Evolutionary conservation across 2,888 invertebrate species (phyloP).

Genomic region (Folsomia candida): DNA sequence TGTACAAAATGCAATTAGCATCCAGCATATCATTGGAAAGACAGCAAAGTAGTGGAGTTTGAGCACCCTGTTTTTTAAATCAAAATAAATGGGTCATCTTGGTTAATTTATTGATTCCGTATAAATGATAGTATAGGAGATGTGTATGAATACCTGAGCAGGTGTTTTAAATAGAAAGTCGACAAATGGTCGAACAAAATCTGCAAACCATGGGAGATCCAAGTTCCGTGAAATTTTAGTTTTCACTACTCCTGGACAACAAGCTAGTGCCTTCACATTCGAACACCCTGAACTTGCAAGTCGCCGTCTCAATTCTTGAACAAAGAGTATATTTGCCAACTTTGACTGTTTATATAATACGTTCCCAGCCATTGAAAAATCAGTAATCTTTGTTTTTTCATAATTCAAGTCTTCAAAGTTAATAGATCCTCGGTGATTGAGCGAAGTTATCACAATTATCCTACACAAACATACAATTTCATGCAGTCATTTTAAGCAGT

Average conservation of each 20-base stretch:
- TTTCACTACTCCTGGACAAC: constrained; percentile 41
- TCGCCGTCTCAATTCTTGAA: constrained; percentile 52
- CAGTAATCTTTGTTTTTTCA: constrained; percentile 36
- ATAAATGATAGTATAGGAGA: background rate
- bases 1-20: constrained; percentile 68
- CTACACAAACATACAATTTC: constrained; percentile 51
- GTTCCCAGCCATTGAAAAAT: constrained; percentile 6
- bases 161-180: constrained; percentile 23
- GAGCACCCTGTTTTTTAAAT: constrained; percentile 65
- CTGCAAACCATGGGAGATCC: constrained; percentile 64
- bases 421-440: constrained; percentile 52
- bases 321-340: constrained; percentile 54
- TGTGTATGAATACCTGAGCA: constrained; percentile 19
- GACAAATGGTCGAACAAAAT: constrained; percentile 2
- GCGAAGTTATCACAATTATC: constrained; percentile 56
- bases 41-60: constrained; percentile 76
- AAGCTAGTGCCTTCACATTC: constrained; percentile 52
- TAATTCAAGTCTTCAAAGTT: constrained; percentile 51
- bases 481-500: too few species aligned
- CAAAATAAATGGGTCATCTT: background rate
- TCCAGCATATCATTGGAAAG: constrained; percentile 67
- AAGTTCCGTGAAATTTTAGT: constrained; percentile 36
- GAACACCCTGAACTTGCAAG: constrained; percentile 54
- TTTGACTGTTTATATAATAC: constrained; percentile 53
- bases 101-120: too few species aligned